Evolutionary conservation across 2,888 invertebrate genomes (phyloP), one percentile per base, ranked within the genome.

Genomic region (Phengaris alcon): DNA sequence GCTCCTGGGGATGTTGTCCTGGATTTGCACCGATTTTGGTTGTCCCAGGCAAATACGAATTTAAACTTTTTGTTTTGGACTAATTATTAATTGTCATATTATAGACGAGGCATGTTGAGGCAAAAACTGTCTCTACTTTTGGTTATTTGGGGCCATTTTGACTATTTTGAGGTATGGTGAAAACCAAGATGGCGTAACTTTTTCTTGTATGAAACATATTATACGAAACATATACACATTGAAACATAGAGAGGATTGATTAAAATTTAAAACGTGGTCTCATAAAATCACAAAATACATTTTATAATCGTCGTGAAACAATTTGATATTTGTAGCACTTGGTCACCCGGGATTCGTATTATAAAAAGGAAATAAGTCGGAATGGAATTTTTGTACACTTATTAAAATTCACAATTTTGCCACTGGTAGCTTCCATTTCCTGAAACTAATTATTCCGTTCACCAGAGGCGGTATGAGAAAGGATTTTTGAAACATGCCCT

Each of bases 1-100:
- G 78, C 76, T 78, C 75, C 79, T 75, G 76, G 79, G 78, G 79
- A 80, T 81, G 80, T 81, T 80, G 79, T 79, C 77, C 77, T 76
- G 79, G 77, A 80, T 79, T 80, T 81, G 80, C 78, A 79, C 78
- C 79, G 81, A 80, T 80, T 80, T 80, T 74, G 77, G 77, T 75
- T 77, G 77, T 73, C 79, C 79, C 78, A 80, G 79, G 77, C 78
- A 79, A 79, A 81, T 81, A 79, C 2, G 75, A 77, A 77, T 77
- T 72, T 69, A 73, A 59, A 57, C 59, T 74, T 54, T 48, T 57
- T 75, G 46, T 57, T 75, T 69, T 10, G 9, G 10, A 59, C 22
- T 22, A 48, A 48, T 48, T 6, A 6, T 48, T 48, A 35, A 7
- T 22, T 22, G 22, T 22, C 22, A 22, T 22, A 22, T 22, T 22